Conservation (phyloP, 2,113 vertebrate genomes). For the Ginglymostoma cirratum region DNA sequence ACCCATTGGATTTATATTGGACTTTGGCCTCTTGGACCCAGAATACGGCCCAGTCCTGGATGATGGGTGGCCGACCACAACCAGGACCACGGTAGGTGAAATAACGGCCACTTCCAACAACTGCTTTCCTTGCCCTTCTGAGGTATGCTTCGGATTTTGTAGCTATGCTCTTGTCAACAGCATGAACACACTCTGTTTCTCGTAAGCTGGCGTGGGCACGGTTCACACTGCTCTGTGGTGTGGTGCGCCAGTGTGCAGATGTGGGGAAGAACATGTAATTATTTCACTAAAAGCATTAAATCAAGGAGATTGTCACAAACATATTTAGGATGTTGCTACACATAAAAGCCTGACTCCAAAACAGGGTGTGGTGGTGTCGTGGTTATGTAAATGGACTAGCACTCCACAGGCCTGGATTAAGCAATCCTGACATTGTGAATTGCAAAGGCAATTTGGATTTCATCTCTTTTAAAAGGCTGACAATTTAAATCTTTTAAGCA, state of each 20-base stretch:
- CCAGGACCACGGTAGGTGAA: conserved; percentile 68
- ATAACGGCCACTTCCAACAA: not conserved
- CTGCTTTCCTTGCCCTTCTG: not conserved
- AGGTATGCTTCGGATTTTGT: not conserved
- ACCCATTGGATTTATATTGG: conserved; percentile 74
- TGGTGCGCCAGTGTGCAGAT: not conserved
- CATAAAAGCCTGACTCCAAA: too few relatives aligned
- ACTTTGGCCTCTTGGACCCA: conserved; percentile 64
- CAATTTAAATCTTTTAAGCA: not conserved
- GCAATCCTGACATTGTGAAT: not conserved
- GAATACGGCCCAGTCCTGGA: conserved; percentile 71
- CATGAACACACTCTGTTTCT: not conserved
- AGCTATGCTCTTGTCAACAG: not conserved
- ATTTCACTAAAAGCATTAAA: not conserved
- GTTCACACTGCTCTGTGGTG: not conserved
- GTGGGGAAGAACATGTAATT: not conserved
- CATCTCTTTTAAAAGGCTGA: not conserved
- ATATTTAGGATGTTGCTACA: not conserved
- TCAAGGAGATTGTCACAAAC: not conserved
- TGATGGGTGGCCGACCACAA: conserved; percentile 75
- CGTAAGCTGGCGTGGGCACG: not conserved
- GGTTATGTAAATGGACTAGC: not conserved
- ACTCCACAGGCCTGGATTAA: not conserved
- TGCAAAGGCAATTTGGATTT: not conserved
- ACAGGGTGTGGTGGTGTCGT: not conserved